These are phyloP conservation scores for Crossaster papposus DNA, from an alignment of 53 echinoderm and acorn worm species.

Conservation along the genomic window DNA sequence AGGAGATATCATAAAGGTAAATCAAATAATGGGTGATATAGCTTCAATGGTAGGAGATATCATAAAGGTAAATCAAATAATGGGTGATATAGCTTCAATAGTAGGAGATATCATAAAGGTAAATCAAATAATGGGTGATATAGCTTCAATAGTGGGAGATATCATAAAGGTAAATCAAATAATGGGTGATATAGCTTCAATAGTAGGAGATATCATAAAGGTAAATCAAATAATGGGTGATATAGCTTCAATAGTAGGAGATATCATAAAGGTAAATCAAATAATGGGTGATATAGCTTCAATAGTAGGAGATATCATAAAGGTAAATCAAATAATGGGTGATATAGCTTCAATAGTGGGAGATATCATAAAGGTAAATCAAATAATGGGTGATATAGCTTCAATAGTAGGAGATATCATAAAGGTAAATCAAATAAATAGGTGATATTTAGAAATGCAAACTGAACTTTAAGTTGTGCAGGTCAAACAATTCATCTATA, in stretches of 20 bases:
- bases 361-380: conserved; percentile 83
- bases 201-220: conserved; percentile 89
- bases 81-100: conserved; percentile 76
- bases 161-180: conserved; percentile 78
- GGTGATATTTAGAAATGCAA: background rate
- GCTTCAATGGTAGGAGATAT: conserved; percentile 93
- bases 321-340: conserved; percentile 60
- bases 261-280: conserved; percentile 81
- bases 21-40: conserved; percentile 34
- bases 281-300: conserved; percentile 70
- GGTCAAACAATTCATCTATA: no score
- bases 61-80: conserved; percentile 71
- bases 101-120: conserved; percentile 91
- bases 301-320: conserved; percentile 86
- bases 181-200: conserved; percentile 70
- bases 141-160: conserved; percentile 90
- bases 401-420: conserved; percentile 91
- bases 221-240: conserved; percentile 54
- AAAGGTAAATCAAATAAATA: conserved; percentile 65
- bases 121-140: conserved; percentile 29
- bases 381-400: conserved; percentile 60
- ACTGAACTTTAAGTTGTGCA: background rate
- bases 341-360: conserved; percentile 88
- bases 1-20: conserved; percentile 87
- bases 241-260: conserved; percentile 88